Percentiles rank a stretch among this genome's conserved stretches.
phyloP scores from a whole-genome alignment of 2,113 vertebrate genomes.

The Poeciliopsis prolifica region DNA sequence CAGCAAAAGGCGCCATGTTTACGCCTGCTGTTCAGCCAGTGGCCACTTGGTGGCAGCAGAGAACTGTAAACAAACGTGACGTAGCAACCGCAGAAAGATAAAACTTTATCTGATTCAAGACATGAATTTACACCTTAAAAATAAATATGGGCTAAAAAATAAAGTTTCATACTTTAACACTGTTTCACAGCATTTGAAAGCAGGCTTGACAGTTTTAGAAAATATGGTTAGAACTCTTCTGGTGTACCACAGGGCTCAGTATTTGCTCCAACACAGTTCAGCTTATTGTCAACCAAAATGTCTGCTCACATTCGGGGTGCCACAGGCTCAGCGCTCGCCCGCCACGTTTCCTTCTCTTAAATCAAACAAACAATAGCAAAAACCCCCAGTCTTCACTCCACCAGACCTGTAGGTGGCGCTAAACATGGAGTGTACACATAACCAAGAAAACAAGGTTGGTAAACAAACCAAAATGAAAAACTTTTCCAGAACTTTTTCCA shows the following conservation, averaged over 20 bases:
- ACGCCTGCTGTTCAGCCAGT: neutral
- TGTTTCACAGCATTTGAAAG: too few relatives aligned
- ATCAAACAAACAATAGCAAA: too few relatives aligned
- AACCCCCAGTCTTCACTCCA: neutral
- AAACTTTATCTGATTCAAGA: neutral
- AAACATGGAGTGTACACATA: too few relatives aligned
- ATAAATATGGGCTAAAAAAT: neutral
- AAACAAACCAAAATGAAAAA: too few relatives aligned
- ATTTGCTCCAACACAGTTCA: neutral
- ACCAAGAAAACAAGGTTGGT: too few relatives aligned
- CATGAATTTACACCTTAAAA: neutral
- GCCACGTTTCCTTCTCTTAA: too few relatives aligned
- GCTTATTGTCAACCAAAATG: neutral
- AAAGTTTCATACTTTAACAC: neutral
- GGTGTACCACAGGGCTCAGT: neutral
- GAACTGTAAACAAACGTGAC: accelerated
- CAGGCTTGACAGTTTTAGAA: too few relatives aligned
- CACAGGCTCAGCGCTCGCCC: neutral
- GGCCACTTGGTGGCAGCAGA: slow-evolving; percentile 17
- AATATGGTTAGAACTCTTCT: neutral
- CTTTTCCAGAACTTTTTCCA: too few relatives aligned
- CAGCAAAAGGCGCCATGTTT: neutral
- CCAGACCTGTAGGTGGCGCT: too few relatives aligned
- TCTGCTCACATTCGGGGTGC: neutral
- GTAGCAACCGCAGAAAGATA: neutral